A percentile compares a stretch with the other conserved stretches of the same genome.
Evolutionary conservation across 2,797 vertebrate genomes (phyloP).

Genomic region (Poecilia picta): DNA sequence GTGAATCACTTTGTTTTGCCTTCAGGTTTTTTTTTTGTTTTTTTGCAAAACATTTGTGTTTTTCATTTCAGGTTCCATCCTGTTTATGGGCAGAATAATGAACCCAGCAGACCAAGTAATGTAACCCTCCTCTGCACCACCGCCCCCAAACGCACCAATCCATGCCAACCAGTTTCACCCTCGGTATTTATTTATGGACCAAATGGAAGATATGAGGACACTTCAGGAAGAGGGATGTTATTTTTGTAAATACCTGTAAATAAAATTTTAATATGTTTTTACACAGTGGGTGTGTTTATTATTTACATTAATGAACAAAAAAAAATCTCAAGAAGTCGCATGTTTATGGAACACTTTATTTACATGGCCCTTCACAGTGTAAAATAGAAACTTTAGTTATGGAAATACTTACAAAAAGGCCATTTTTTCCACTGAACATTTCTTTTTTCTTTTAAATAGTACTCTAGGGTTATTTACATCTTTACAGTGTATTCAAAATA

Average conservation of each 20-base stretch:
- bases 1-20: too few relatives aligned
- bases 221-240: constrained; percentile 76
- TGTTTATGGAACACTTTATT: constrained; percentile 80
- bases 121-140: constrained; percentile 8
- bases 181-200: constrained; percentile 77
- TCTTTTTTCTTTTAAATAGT: constrained; percentile 94
- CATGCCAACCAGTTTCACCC: constrained; percentile 31
- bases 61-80: constrained; percentile 82
- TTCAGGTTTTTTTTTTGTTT: neutral
- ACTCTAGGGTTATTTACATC: constrained; percentile 97
- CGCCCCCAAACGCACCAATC: constrained; percentile 5
- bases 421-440: constrained; percentile 77
- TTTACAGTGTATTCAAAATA: constrained; percentile 99
- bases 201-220: constrained; percentile 45
- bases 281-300: constrained; percentile 27
- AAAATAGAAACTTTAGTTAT: constrained; percentile 99
- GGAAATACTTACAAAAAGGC: constrained; percentile 95
- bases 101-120: constrained; percentile 80
- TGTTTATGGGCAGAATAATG: constrained; percentile 89
- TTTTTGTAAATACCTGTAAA: constrained; percentile 84
- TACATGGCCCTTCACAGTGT: constrained; percentile 86
- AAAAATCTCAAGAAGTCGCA: constrained; percentile 22
- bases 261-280: constrained; percentile 81
- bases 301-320: neutral
- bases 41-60: neutral